Percentiles rank a stretch among this genome's conserved stretches.
phyloP scores from a whole-genome alignment of 35 echinoderm and acorn worm genomes.

The Diadema setosum region DNA sequence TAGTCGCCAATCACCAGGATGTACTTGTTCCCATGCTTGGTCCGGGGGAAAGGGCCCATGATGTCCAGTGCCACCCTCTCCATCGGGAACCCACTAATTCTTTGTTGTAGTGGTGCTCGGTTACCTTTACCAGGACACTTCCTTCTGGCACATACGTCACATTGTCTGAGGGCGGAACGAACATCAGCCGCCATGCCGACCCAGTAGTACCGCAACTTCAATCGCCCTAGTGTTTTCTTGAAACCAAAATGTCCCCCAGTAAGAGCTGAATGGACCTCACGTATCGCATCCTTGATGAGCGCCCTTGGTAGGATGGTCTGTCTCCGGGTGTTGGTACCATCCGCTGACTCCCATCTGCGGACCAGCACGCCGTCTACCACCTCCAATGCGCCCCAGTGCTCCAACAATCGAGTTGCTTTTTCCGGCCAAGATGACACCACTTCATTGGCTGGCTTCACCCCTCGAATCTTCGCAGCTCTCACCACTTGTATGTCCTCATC shows the following conservation, averaged over 20 bases:
- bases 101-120: slow-evolving; percentile 38
- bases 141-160: neutral
- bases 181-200: neutral
- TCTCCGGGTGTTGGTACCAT: neutral
- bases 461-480: neutral
- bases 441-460: neutral
- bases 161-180: neutral
- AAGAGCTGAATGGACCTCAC: neutral
- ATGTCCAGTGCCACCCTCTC: slow-evolving; percentile 76
- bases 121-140: neutral
- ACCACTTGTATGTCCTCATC: neutral
- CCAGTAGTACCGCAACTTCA: neutral
- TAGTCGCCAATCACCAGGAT: slow-evolving; percentile 41
- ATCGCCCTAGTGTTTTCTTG: neutral
- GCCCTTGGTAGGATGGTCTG: slow-evolving; percentile 32
- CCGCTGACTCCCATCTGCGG: slow-evolving; percentile 46
- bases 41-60: slow-evolving; percentile 38
- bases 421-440: neutral
- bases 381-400: slow-evolving; percentile 18
- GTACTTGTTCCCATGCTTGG: slow-evolving; percentile 37
- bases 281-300: slow-evolving; percentile 12
- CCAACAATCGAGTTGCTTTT: neutral
- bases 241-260: neutral
- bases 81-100: slow-evolving; percentile 12
- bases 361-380: slow-evolving; percentile 8